Conservation (phyloP, 92 coral and sea anemone species). For the Siderastrea radians region DNA sequence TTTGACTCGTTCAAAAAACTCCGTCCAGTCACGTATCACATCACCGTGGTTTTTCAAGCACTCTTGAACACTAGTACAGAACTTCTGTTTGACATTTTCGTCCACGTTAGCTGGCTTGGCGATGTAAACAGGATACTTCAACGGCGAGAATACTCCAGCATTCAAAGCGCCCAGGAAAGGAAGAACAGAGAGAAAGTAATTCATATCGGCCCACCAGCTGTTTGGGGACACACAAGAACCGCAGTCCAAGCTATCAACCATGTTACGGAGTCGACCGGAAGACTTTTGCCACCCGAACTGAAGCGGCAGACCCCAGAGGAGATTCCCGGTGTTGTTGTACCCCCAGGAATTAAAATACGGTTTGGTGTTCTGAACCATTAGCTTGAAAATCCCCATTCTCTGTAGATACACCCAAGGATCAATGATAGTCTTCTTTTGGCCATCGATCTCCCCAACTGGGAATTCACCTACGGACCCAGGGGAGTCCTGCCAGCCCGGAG, state of each 20-base stretch:
- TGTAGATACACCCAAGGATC: conserved; percentile 83
- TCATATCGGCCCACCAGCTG: conserved; percentile 97
- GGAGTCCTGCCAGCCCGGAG: conserved; percentile 79
- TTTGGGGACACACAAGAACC: conserved; percentile 53
- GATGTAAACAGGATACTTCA: conserved; percentile 60
- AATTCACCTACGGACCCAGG: conserved; percentile 66
- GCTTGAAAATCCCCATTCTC: conserved; percentile 79
- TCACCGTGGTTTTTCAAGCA: conserved; percentile 64
- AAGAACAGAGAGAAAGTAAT: conserved; percentile 81
- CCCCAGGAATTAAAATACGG: conserved; percentile 86
- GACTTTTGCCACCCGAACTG: conserved; percentile 93
- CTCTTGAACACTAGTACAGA: conserved; percentile 75
- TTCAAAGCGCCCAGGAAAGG: conserved; percentile 88
- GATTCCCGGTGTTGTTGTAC: conserved; percentile 83
- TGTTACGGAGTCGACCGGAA: conserved; percentile 66
- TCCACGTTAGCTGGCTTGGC: conserved; percentile 63
- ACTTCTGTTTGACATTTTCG: conserved; percentile 57
- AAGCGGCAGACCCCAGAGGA: conserved; percentile 91
- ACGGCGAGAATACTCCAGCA: conserved; percentile 69
- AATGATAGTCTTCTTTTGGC: conserved; percentile 54
- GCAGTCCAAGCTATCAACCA: background rate
- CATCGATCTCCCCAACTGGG: conserved; percentile 64
- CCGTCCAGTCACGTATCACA: conserved; percentile 72
- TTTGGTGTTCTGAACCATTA: conserved; percentile 63
- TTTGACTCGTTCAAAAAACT: conserved; percentile 61